phyloP scores from a whole-genome alignment of 2,113 vertebrate genomes.

The Tapirus terrestris region DNA sequence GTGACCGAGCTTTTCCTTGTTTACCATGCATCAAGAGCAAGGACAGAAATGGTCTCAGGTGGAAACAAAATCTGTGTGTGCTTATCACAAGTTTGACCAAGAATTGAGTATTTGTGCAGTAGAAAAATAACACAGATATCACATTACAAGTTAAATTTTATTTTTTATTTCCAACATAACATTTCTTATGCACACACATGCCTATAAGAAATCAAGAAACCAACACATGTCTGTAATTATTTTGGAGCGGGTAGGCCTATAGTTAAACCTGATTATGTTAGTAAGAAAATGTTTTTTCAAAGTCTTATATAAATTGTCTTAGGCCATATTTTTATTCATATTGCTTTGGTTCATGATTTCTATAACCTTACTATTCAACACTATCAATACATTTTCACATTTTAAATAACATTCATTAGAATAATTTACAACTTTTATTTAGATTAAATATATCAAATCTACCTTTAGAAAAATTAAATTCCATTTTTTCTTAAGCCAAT shows the following conservation, averaged over 20 bases:
- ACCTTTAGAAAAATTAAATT: constrained; percentile 30
- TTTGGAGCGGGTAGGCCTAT: background rate
- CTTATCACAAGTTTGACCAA: background rate
- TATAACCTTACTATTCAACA: background rate
- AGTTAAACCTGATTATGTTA: background rate
- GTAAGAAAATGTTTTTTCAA: background rate
- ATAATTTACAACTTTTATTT: constrained; percentile 7
- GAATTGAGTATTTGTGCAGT: background rate
- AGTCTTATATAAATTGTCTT: background rate
- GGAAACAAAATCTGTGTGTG: background rate
- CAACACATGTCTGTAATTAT: background rate
- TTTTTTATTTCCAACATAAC: constrained; percentile 18
- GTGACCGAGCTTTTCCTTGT: background rate
- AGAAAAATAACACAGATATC: background rate
- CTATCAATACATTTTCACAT: background rate
- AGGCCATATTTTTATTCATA: background rate
- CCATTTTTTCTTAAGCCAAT: background rate
- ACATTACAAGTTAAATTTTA: background rate
- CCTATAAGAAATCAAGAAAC: background rate
- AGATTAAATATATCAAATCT: background rate
- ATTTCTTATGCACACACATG: background rate
- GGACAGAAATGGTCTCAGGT: background rate
- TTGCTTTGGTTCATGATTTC: constrained; percentile 26
- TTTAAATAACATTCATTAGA: background rate
- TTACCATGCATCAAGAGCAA: background rate